Evolutionary conservation across 1,140 invertebrate genomes (phyloP), one percentile per base, ranked within the genome.

Genomic region (Leguminivora glycinivorella): DNA sequence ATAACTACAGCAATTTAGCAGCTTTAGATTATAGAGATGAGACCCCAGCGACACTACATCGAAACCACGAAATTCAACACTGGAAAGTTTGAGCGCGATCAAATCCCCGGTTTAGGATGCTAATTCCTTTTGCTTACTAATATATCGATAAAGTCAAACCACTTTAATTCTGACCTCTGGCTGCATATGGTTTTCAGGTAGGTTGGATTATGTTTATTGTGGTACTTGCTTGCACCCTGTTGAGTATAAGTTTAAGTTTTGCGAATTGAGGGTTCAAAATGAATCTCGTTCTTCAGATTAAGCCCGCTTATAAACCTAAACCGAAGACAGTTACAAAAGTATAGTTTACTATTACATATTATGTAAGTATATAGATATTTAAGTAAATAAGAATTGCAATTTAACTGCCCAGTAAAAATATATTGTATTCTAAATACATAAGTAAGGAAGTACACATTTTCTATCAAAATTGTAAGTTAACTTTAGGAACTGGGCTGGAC

Each of bases 31-130:
- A 25, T 58, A 60, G 56, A 4, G 14, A 60, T n/a, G 25, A 9
- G 1, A 60, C 24, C 56, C 56, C 56, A 60, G 24, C 24, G 56
- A 60, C 25, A 60, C 25, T 29, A 6, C 14, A 29, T 25, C 22
- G 12, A 26, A 14, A 26, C 56, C 56, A 26, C 56, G 25, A 60
- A 60, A 60, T 29, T 60, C 56, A n/a, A 60, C 56, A 25, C 25
- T 60, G 25, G 25, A 25, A 60, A 60, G 22, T 60, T 60, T 60
- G 25, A 60, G 56, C 56, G 24, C 14, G 3, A 60, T 24, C 56
- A 60, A 60, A 60, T 60, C 56, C 22, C 14, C 0, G 56, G 10
- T n/a, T 60, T 26, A 60, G 40, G 40, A n/a, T 17, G 5, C 14
- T 17, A n/a, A 43, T 43, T 43, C n/a, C n/a, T 17, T 43, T 43